phyloP scores from a whole-genome alignment of 1,140 invertebrate genomes.

The Apis cerana region DNA sequence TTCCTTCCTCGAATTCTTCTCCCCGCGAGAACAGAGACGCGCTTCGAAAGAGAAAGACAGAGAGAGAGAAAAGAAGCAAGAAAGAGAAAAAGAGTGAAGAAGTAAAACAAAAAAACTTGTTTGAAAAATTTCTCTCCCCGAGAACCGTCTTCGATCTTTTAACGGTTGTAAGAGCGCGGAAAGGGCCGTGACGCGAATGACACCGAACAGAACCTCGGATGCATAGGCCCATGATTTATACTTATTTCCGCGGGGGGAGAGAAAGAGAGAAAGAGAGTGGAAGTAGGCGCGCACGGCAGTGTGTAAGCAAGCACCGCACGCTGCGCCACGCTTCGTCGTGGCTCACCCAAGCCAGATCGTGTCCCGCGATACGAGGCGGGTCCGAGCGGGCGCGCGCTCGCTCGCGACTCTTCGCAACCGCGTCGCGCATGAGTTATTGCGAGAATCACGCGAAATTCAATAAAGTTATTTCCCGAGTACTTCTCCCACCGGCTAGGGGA shows the following conservation, averaged over 20 bases:
- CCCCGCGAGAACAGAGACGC: too few relatives aligned
- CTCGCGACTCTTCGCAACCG: constrained; percentile 40
- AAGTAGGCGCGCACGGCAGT: constrained; percentile 4
- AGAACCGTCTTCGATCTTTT: too few relatives aligned
- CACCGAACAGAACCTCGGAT: constrained; percentile 38
- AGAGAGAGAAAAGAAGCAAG: too few relatives aligned
- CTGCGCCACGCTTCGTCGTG: constrained; percentile 43
- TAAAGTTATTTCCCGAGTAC: constrained; percentile 69
- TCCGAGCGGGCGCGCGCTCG: constrained; percentile 44
- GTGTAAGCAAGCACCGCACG: constrained; percentile 40
- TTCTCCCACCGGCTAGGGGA: background rate
- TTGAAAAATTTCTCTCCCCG: background rate
- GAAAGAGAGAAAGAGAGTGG: background rate
- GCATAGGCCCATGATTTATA: constrained; percentile 51
- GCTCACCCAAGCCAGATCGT: constrained; percentile 56
- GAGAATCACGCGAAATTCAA: constrained; percentile 71
- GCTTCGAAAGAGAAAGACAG: too few relatives aligned
- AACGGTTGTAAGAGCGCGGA: background rate
- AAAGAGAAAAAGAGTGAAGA: too few relatives aligned
- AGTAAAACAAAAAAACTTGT: too few relatives aligned
- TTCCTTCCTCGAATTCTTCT: background rate
- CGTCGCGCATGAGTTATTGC: constrained; percentile 70
- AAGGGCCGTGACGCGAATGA: constrained; percentile 38
- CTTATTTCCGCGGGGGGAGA: constrained; percentile 49
- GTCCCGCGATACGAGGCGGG: constrained; percentile 52